Conservation (phyloP, 2,888 invertebrate species). For the Chrysolina oricalcia region DNA sequence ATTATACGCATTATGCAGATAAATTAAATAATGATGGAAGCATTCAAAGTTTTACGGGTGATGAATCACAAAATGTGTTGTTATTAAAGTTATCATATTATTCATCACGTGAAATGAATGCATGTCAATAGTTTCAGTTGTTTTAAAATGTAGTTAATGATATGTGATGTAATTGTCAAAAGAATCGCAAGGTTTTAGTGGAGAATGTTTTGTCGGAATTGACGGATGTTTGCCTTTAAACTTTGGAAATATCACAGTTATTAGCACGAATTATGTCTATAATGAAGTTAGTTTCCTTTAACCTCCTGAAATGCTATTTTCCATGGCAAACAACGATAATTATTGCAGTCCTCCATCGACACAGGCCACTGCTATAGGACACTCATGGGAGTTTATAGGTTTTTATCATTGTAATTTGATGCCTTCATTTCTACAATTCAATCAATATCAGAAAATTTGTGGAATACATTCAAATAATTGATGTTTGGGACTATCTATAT, state of each 20-base stretch:
- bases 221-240: neutral
- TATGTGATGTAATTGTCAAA: neutral
- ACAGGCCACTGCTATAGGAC: too few species aligned
- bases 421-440: too few species aligned
- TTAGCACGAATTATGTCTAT: neutral
- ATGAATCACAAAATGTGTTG: slow-evolving; percentile 38
- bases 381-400: too few species aligned
- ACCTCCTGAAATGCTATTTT: neutral
- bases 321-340: too few species aligned
- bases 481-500: too few species aligned
- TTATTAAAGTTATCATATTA: slow-evolving; percentile 46
- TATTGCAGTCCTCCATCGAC: too few species aligned
- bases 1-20: slow-evolving; percentile 42
- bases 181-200: neutral
- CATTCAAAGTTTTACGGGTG: slow-evolving; percentile 48
- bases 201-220: neutral
- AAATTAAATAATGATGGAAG: slow-evolving; percentile 44
- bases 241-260: neutral
- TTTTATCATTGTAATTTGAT: too few species aligned
- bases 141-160: neutral
- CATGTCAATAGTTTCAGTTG: neutral
- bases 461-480: too few species aligned
- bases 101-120: slow-evolving; percentile 43
- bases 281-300: neutral
- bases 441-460: too few species aligned